A percentile compares a stretch with the other conserved stretches of the same genome.
Evolutionary conservation across 1,140 invertebrate species (phyloP).

Genomic region (Bilobella aurantiaca): DNA sequence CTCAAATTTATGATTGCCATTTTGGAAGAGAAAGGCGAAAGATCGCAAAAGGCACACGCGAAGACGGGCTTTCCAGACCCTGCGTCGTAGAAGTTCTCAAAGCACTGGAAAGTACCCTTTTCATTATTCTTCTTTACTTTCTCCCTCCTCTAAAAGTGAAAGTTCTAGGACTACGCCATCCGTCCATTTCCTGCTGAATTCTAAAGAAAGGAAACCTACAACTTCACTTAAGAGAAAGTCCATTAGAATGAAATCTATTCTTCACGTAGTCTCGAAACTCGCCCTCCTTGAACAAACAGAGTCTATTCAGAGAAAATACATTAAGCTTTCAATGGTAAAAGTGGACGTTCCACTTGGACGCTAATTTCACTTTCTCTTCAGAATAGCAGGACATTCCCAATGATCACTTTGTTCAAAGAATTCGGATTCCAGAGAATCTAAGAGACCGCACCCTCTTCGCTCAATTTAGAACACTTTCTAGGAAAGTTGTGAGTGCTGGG

Average conservation of each 20-base stretch:
- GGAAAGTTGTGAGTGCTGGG: too few species aligned
- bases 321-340: slow-evolving; percentile 33
- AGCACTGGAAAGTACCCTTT: too few species aligned
- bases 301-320: slow-evolving; percentile 17
- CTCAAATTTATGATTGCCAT: slow-evolving; percentile 32
- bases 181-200: not conserved
- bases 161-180: too few species aligned
- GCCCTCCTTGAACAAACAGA: slow-evolving; percentile 4
- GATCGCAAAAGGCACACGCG: slow-evolving; percentile 28
- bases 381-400: not conserved
- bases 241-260: slow-evolving; percentile 35
- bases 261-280: slow-evolving; percentile 22
- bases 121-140: too few species aligned
- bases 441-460: not conserved
- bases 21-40: slow-evolving; percentile 23
- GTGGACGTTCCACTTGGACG: slow-evolving; percentile 34
- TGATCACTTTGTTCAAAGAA: not conserved
- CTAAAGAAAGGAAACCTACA: slow-evolving; percentile 8
- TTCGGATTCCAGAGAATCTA: not conserved
- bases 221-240: slow-evolving; percentile 34
- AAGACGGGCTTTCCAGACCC: slow-evolving; percentile 10
- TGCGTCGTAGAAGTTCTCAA: not conserved
- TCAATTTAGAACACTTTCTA: not conserved
- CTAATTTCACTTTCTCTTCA: slow-evolving; percentile 25
- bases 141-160: too few species aligned